These are phyloP conservation scores for Drosophila persimilis DNA, from an alignment of 1,140 invertebrate species.

Conservation along the genomic window DNA sequence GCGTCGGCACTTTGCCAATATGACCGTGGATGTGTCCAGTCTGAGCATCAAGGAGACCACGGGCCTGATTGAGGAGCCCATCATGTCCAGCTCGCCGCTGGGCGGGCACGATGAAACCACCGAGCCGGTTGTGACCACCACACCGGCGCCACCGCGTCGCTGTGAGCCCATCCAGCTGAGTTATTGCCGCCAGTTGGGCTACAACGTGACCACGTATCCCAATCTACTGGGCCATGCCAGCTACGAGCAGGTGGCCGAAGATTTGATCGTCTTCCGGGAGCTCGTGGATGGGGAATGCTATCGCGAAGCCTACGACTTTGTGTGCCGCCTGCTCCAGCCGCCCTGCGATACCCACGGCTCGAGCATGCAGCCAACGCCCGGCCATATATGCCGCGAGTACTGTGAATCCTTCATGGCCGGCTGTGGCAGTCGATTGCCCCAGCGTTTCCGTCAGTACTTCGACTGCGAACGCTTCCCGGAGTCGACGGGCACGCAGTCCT, in stretches of 20 bases:
- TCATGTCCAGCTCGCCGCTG: slow-evolving; percentile 78
- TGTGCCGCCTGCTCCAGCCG: slow-evolving; percentile 93
- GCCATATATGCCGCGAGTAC: slow-evolving; percentile 90
- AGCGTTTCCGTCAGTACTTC: slow-evolving; percentile 87
- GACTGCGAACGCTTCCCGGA: slow-evolving; percentile 93
- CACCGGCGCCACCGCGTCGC: slow-evolving; percentile 84
- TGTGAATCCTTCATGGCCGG: slow-evolving; percentile 93
- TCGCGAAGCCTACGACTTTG: slow-evolving; percentile 91
- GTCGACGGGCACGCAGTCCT: slow-evolving; percentile 88
- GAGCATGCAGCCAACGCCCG: slow-evolving; percentile 63
- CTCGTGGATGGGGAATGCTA: slow-evolving; percentile 94
- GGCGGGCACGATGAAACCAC: slow-evolving; percentile 73
- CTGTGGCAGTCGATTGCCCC: slow-evolving; percentile 89
- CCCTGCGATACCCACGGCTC: slow-evolving; percentile 85
- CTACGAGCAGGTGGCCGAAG: slow-evolving; percentile 87
- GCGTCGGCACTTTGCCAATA: slow-evolving; percentile 85
- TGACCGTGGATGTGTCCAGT: slow-evolving; percentile 87
- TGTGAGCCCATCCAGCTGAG: slow-evolving; percentile 87
- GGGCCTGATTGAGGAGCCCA: slow-evolving; percentile 73
- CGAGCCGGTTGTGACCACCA: slow-evolving; percentile 68
- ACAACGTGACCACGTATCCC: slow-evolving; percentile 93
- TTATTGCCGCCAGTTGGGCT: slow-evolving; percentile 89
- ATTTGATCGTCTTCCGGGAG: slow-evolving; percentile 93
- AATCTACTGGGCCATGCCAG: slow-evolving; percentile 89
- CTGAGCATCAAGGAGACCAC: slow-evolving; percentile 87